A percentile compares a stretch with the other conserved stretches of the same genome.
Conservation (phyloP, 2,797 vertebrate species). For the Vespertilio murinus region DNA sequence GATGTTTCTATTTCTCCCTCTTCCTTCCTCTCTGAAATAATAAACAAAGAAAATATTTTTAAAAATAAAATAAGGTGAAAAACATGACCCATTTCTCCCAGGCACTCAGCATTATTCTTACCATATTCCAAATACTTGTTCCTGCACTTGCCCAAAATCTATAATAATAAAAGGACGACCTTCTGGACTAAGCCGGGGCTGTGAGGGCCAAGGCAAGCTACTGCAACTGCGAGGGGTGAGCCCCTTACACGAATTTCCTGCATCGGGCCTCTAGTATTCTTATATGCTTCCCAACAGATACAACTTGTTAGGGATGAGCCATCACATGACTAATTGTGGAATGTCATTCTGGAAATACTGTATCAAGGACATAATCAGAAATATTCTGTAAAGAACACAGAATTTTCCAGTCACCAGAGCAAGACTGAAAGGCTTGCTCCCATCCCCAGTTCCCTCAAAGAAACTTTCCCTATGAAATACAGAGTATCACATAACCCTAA, state of each 20-base stretch:
- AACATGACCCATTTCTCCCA: background rate
- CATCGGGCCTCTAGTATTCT: background rate
- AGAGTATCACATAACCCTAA: background rate
- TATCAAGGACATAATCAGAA: conserved; percentile 2
- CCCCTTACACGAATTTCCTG: too few relatives aligned
- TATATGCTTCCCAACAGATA: background rate
- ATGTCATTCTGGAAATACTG: conserved; percentile 68
- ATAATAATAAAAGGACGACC: too few relatives aligned
- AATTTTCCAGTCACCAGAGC: conserved; percentile 16
- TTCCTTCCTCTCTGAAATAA: too few relatives aligned
- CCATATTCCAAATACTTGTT: background rate
- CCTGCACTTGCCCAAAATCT: background rate
- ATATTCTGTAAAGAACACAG: background rate
- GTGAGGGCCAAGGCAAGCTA: too few relatives aligned
- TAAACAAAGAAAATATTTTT: too few relatives aligned
- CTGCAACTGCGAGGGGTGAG: too few relatives aligned
- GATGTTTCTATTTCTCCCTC: too few relatives aligned
- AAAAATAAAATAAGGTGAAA: background rate
- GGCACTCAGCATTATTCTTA: background rate
- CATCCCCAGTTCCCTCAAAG: background rate
- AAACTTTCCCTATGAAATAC: background rate
- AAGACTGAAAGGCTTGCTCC: background rate
- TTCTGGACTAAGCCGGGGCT: too few relatives aligned
- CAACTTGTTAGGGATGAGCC: background rate
- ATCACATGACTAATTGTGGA: background rate